phyloP scores from a whole-genome alignment of 2,888 invertebrate species.

The Dryocosmus kuriphilus region DNA sequence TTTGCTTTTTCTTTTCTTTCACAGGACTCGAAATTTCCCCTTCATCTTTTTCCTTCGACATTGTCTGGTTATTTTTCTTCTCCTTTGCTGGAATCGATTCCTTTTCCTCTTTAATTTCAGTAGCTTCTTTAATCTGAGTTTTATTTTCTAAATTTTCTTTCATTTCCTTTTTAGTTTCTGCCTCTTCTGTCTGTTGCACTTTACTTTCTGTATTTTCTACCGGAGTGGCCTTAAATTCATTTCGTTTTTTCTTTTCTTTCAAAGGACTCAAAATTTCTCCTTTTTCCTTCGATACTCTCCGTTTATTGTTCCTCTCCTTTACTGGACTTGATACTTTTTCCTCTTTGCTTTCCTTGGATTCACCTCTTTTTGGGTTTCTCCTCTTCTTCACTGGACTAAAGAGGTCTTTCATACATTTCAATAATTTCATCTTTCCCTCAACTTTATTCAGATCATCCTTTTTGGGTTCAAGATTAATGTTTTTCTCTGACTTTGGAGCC shows the following conservation, averaged over 20 bases:
- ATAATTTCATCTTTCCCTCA: neutral
- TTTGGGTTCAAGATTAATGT: too few relatives aligned
- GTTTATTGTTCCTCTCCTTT: neutral
- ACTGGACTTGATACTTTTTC: neutral
- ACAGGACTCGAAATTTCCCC: neutral
- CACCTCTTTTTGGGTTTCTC: neutral
- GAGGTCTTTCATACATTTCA: neutral
- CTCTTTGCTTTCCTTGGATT: neutral
- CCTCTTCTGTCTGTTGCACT: neutral
- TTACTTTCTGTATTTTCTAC: neutral
- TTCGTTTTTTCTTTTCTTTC: conserved; percentile 9
- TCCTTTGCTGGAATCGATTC: neutral
- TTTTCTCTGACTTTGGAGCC: neutral
- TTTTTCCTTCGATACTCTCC: neutral
- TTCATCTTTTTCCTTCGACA: neutral
- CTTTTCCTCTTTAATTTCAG: neutral
- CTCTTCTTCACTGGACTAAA: conserved; percentile 7
- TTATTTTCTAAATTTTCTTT: too few relatives aligned
- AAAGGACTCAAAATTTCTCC: neutral
- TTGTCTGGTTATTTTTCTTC: neutral
- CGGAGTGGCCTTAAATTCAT: neutral
- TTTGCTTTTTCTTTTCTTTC: conserved; percentile 13
- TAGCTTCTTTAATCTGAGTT: neutral
- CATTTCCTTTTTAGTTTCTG: neutral
- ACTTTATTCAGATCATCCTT: neutral